A percentile compares a stretch with the other conserved stretches of the same genome.
phyloP scores from a whole-genome alignment of 2,797 vertebrate species.

The Tenualosa ilisha region DNA sequence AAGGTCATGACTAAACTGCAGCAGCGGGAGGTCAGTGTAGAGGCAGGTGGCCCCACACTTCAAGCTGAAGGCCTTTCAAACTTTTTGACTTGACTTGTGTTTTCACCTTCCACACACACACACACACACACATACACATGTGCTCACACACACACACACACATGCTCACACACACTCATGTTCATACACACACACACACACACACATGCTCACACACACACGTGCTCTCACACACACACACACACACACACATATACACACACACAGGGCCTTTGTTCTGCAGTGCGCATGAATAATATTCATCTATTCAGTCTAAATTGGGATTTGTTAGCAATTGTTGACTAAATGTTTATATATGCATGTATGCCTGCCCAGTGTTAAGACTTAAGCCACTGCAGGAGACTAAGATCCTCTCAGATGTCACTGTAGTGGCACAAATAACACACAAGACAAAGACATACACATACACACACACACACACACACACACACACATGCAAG shows the following conservation, averaged over 20 bases:
- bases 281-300: conserved; percentile 10
- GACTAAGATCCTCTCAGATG: conserved; percentile 1
- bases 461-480: conserved; percentile 20
- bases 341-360: conserved; percentile 33
- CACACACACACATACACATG: conserved; percentile 1
- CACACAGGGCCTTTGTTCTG: neutral
- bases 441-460: conserved; percentile 52
- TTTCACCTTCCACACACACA: conserved; percentile 9
- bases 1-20: conserved; percentile 58
- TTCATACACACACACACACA: neutral
- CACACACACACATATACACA: neutral
- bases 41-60: conserved; percentile 49
- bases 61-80: conserved; percentile 33
- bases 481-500: neutral
- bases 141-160: neutral
- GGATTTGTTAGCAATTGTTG: conserved; percentile 48
- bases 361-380: neutral
- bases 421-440: conserved; percentile 29
- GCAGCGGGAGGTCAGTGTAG: conserved; percentile 43
- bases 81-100: conserved; percentile 39
- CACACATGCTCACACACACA: neutral
- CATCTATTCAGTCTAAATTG: conserved; percentile 43
- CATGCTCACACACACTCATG: neutral
- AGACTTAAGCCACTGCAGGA: neutral
- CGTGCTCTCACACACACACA: neutral